A percentile compares a stretch with the other conserved stretches of the same genome.
Evolutionary conservation across 2,888 invertebrate genomes (phyloP).

Genomic region (Rosalia funebris): DNA sequence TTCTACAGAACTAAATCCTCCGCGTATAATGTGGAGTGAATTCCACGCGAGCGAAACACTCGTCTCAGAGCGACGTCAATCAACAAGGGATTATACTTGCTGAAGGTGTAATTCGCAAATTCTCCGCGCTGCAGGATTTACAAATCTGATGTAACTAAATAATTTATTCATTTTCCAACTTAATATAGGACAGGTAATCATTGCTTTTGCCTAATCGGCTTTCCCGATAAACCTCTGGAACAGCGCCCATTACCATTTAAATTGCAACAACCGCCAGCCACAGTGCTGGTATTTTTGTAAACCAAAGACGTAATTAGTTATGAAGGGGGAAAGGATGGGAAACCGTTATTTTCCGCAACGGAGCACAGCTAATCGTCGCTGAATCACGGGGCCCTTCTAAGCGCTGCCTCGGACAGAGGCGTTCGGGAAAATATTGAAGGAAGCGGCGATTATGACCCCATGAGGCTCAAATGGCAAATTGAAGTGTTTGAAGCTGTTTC

Average conservation of each 20-base stretch:
- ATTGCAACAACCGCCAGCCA: not conserved
- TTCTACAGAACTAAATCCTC: too few relatives aligned
- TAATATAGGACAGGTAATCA: slow-evolving; percentile 3
- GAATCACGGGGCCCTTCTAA: not conserved
- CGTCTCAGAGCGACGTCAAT: too few relatives aligned
- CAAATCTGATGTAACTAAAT: not conserved
- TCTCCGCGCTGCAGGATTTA: not conserved
- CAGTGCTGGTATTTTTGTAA: slow-evolving; percentile 13
- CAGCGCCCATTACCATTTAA: slow-evolving; percentile 17
- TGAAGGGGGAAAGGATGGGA: slow-evolving; percentile 1
- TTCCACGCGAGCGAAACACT: too few relatives aligned
- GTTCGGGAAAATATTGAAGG: too few relatives aligned
- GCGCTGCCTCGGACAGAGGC: too few relatives aligned
- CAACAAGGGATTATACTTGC: too few relatives aligned
- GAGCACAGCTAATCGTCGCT: not conserved
- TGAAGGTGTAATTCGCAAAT: not conserved
- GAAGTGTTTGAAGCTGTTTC: too few relatives aligned
- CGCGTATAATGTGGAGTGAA: too few relatives aligned
- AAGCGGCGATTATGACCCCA: too few relatives aligned
- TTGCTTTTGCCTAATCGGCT: not conserved
- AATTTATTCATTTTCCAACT: not conserved
- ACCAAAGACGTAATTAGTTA: slow-evolving; percentile 6
- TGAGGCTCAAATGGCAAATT: too few relatives aligned
- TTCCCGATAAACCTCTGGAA: slow-evolving; percentile 9
- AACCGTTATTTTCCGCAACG: not conserved